Base-by-base conservation (phyloP, 2,888 invertebrate genomes). In the Xestobium rufovillosum region DNA sequence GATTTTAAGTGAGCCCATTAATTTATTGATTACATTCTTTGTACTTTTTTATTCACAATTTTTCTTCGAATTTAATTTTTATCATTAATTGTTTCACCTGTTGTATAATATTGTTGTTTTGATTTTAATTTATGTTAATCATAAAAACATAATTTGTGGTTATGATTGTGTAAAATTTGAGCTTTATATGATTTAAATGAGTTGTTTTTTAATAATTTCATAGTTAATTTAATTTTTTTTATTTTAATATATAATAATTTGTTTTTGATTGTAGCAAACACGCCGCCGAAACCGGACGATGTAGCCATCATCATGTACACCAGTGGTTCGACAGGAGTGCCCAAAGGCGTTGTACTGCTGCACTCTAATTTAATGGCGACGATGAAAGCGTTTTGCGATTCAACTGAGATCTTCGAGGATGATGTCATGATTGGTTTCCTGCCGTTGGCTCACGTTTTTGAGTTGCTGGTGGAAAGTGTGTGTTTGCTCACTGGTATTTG, bases 251-350 rank as follows among this genome's bases (percentile, higher is more conserved):
- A 8, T n/a, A 16, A 27, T 13, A 36, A 26, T 30, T 32, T 14
- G 27, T 41, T 10, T 49, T 42, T 60, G n/a, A n/a, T n/a, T 60
- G 0, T 65, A 79, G 81, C 73, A 50, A 59, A 67, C 12, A 67
- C 70, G 3, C 72, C 76, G 3, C 88, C 91, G 2, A 65, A 66
- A 3, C 66, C 79, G 3, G 69, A 76, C 9, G 96, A 97, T 64
- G 79, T 83, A 3, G 97, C 97, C 31, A 90, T 98, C 54, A 84
- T 98, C 26, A 98, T 98, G 97, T 98, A 97, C 72, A 98, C 97
- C 2, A 94, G 92, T 51, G 97, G 97, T 3, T 95, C 95, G 1
- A 97, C 97, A 3, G 96, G 95, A 34, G 78, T 84, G 41, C 95
- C 95, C 0, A 95, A 95, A 68, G 95, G 94, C 54, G 87, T 90